phyloP scores from a whole-genome alignment of 2,113 vertebrate species.

The Leptobrachium leishanense region DNA sequence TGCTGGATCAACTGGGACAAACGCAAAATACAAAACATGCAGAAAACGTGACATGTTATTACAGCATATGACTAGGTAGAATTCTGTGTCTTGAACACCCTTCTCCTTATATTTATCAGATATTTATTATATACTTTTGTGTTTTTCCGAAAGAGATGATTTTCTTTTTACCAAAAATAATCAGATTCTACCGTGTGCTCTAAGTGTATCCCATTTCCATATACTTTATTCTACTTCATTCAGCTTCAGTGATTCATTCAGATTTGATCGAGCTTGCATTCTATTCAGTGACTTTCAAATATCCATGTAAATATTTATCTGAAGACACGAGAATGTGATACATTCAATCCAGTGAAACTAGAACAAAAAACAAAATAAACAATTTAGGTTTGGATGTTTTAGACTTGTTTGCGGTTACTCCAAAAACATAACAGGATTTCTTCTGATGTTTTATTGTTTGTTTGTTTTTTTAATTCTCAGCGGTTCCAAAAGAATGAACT shows the following conservation, averaged over 20 bases:
- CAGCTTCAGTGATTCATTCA: constrained; percentile 32
- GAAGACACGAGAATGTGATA: not conserved
- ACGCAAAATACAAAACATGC: too few relatives aligned
- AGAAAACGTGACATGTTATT: too few relatives aligned
- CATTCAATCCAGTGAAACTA: constrained; percentile 1
- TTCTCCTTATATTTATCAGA: constrained; percentile 20
- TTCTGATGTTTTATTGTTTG: not conserved
- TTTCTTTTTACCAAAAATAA: constrained; percentile 40
- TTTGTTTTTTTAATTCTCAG: too few relatives aligned
- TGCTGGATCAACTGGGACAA: too few relatives aligned
- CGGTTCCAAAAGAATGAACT: constrained; percentile 38
- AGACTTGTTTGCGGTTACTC: constrained; percentile 19
- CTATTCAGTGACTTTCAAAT: constrained; percentile 21
- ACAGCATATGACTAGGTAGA: not conserved
- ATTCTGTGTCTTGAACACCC: constrained; percentile 14
- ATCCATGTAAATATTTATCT: constrained; percentile 41
- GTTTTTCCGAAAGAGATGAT: constrained; percentile 23
- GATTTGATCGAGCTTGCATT: constrained; percentile 33
- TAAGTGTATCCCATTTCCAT: constrained; percentile 31
- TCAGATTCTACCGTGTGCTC: constrained; percentile 28
- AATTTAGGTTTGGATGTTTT: not conserved
- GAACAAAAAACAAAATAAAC: not conserved
- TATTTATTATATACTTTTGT: constrained; percentile 15
- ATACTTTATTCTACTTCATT: constrained; percentile 32
- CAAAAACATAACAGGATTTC: not conserved